Evolutionary conservation across 2,113 vertebrate genomes (phyloP).

Genomic region (Mugil cephalus): DNA sequence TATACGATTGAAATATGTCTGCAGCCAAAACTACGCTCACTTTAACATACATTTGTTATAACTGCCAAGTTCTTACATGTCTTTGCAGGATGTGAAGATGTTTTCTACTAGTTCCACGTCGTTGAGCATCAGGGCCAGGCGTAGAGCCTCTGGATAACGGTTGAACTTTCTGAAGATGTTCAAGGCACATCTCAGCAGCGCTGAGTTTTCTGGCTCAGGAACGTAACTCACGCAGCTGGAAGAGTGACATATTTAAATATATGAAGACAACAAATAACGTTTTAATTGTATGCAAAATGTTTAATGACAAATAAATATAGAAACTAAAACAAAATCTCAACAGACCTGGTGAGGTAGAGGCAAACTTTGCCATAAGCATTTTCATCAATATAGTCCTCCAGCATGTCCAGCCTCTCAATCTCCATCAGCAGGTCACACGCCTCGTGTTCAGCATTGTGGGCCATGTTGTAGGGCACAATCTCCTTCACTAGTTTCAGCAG

Average conservation of each 20-base stretch:
- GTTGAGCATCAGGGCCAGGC: slow-evolving; percentile 96
- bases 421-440: slow-evolving; percentile 99
- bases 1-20: no score
- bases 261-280: no score
- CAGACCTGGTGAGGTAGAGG: slow-evolving; percentile 96
- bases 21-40: no score
- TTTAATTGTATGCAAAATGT: no score
- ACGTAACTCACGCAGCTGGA: slow-evolving; percentile 97
- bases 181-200: slow-evolving; percentile 93
- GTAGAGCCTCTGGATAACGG: slow-evolving; percentile 95
- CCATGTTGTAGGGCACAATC: slow-evolving; percentile 98
- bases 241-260: not conserved
- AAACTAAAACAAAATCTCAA: not conserved
- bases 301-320: no score
- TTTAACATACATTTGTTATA: no score
- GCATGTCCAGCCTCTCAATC: slow-evolving; percentile 96
- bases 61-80: slow-evolving; percentile 87
- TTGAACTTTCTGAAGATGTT: slow-evolving; percentile 97
- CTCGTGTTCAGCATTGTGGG: slow-evolving; percentile 97
- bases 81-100: slow-evolving; percentile 99
- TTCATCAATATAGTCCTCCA: slow-evolving; percentile 96
- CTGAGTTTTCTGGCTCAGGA: slow-evolving; percentile 96
- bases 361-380: slow-evolving; percentile 98
- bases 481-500: slow-evolving; percentile 95
- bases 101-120: slow-evolving; percentile 97